Base-by-base conservation (phyloP, 2,113 vertebrate species). In the Sylvilagus bachmani region DNA sequence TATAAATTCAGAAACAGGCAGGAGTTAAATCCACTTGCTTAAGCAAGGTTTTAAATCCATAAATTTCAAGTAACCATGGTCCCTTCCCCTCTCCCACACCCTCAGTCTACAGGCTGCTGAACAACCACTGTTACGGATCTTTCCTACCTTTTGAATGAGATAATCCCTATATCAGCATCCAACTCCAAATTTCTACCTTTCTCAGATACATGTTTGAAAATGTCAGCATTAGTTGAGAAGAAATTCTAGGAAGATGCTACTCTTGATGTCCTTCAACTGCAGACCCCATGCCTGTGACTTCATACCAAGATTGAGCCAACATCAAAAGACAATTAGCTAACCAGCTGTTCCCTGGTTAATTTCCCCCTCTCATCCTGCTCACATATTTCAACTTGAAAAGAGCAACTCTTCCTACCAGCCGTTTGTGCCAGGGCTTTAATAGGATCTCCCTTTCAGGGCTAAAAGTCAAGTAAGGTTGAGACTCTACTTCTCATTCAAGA, bases 401-500 rank as follows among this genome's bases (percentile, higher is more conserved):
- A 89, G 12, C 10, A 80, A 70, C 51, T 33, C 27, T 31, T 51
- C 10, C 89, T 38, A 51, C 29, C 10, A 80, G 53, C 3, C 13
- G 0, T 33, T 75, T 90, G 62, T 81, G 31, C 51, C 36, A 29
- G 36, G 3, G 19, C 31, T 89, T 58, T 79, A n/a, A n/a, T 4
- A 25, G 67, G 25, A 71, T 77, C 75, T 92, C 85, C 58, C 66
- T 80, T 82, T 71, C 75, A 77, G 0, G 49, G 31, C 66, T 53
- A 85, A n/a, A 83, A 13, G 36, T 70, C 86, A 82, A 83, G 44
- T 61, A 92, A 24, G 17, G 24, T 4, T 62, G 55, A 78, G 51
- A 85, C 61, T 24, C 62, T 82, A 86, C 55, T 91, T 94, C 58
- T 92, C 85, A 83, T 67, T 71, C 25, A 87, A 86, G 90, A 80